Conservation (phyloP, 2,888 invertebrate species). For the Pristionchus arcanus region DNA sequence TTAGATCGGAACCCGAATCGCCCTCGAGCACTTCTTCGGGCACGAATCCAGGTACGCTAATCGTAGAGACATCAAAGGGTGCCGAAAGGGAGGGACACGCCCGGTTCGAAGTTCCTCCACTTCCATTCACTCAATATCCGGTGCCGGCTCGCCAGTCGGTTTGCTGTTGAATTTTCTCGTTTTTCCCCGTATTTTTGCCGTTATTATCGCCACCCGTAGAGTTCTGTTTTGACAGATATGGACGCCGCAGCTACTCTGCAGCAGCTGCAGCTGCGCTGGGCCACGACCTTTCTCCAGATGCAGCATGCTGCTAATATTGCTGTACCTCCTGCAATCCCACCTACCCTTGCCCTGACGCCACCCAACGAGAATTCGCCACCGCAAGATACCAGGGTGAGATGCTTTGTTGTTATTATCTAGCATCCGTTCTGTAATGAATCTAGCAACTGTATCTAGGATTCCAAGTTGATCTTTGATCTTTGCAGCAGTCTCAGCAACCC, state of each 20-base stretch:
- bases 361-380: conserved; percentile 10
- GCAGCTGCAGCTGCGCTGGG: background rate
- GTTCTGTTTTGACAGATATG: background rate
- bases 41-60: background rate
- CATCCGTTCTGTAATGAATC: background rate
- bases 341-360: background rate
- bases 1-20: background rate
- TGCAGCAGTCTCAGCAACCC: background rate
- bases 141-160: background rate
- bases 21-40: background rate
- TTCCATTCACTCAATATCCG: background rate
- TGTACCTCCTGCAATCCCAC: background rate
- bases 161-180: background rate
- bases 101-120: background rate
- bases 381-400: background rate
- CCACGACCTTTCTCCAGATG: background rate
- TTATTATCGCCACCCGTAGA: background rate
- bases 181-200: background rate
- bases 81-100: background rate
- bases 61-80: background rate
- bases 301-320: background rate
- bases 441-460: background rate
- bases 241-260: background rate
- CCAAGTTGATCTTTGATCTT: conserved; percentile 10
- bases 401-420: background rate